Base-by-base conservation (phyloP, 2,888 invertebrate species). In the Frankliniella fusca region DNA sequence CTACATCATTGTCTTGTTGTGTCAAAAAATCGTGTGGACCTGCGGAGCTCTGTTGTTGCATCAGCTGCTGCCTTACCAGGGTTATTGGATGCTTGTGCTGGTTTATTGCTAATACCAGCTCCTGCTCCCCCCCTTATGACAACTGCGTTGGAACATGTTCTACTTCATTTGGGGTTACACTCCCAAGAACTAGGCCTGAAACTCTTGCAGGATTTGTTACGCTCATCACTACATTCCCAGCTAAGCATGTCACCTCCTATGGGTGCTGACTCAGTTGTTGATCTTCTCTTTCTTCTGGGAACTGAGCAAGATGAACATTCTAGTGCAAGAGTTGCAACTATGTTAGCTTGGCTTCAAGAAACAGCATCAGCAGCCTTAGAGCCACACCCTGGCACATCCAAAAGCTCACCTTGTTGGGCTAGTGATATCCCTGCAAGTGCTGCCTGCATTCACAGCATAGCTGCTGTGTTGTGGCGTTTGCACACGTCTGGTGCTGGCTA, bases 211-310 rank as follows among this genome's bases (percentile, higher is more conserved):
- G 70, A 76, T 27, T 23, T 76, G 70, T 23, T 76, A 23, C 70
- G 27, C 27, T 76, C 70, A 23, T 76, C 70, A 23, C 70, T 76
- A 9, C 70, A 76, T 23, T 76, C 70, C 27, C 70, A 76, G 70
- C 27, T 76, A 12, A 76, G 86, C 86, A 86, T 79, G 48, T 81
- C 82, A 84, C 80, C 70, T 70, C 82, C 38, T 70, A 48, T 76
- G 70, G 70, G 79, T 85, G 87, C 89, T 81, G 92, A 92, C 84
- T 91, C 92, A 54, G 94, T 96, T 49, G 95, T 96, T 85, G 94
- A 95, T 88, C 90, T 96, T 83, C 90, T 96, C 82, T 94, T 94
- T 85, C 93, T 94, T 87, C 90, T 97, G 83, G 95, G 96, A 85
- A 92, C 91, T 82, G 89, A 91, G 12, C 87, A 89, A 86, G 92